Conservation (phyloP, 2,797 vertebrate species). For the Rhyacichthys aspro region DNA sequence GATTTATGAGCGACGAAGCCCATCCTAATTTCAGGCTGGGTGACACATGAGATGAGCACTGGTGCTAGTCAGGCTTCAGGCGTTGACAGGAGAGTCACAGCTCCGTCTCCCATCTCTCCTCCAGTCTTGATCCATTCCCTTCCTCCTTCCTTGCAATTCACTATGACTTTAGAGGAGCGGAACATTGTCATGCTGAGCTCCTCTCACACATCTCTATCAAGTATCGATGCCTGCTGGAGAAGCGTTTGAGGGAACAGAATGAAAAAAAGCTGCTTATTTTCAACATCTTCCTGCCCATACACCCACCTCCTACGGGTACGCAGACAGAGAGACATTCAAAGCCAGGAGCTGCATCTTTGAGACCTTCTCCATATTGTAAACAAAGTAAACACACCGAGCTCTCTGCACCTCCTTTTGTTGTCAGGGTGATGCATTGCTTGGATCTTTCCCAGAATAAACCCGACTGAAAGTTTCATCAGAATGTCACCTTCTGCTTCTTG, state of each 20-base stretch:
- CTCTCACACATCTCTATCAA: slow-evolving; percentile 58
- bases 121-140: slow-evolving; percentile 19
- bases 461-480: slow-evolving; percentile 63
- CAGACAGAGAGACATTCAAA: slow-evolving; percentile 51
- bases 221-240: slow-evolving; percentile 44
- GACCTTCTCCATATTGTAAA: slow-evolving; percentile 45
- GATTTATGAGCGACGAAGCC: slow-evolving; percentile 57
- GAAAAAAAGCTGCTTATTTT: slow-evolving; percentile 38
- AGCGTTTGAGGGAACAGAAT: slow-evolving; percentile 34
- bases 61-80: slow-evolving; percentile 42
- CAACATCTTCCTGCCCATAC: slow-evolving; percentile 41
- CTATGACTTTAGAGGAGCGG: slow-evolving; percentile 43
- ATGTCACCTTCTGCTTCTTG: slow-evolving; percentile 72
- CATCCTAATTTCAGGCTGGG: slow-evolving; percentile 58
- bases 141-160: slow-evolving; percentile 18
- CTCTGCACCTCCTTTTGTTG: slow-evolving; percentile 41
- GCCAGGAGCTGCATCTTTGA: slow-evolving; percentile 36
- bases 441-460: slow-evolving; percentile 42
- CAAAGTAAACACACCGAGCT: slow-evolving; percentile 18
- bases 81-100: slow-evolving; percentile 52
- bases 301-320: slow-evolving; percentile 40
- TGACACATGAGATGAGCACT: slow-evolving; percentile 49
- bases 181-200: slow-evolving; percentile 58
- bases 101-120: slow-evolving; percentile 41
- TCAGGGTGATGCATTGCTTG: slow-evolving; percentile 10